Conservation (phyloP, 2,797 vertebrate species). For the Diplodus puntazzo region DNA sequence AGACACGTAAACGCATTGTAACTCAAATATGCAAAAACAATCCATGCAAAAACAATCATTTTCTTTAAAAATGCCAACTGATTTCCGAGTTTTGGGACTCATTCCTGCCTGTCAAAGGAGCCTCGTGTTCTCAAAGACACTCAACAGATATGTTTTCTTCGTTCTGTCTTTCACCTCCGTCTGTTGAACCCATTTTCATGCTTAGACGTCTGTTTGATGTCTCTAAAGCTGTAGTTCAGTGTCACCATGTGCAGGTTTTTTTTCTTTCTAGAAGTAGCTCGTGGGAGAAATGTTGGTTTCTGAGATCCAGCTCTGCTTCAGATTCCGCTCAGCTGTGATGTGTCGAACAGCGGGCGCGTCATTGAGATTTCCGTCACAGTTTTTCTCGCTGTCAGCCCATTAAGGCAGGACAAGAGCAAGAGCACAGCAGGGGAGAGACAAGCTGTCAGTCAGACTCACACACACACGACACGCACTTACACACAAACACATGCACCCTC, state of each 20-base stretch:
- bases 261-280: neutral
- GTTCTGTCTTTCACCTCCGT: constrained; percentile 31
- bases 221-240: constrained; percentile 4
- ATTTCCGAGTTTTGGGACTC: too few species aligned
- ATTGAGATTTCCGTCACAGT: constrained; percentile 55
- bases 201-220: constrained; percentile 38
- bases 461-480: constrained; percentile 6
- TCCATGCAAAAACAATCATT: too few species aligned
- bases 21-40: too few species aligned
- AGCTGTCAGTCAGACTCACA: constrained; percentile 58
- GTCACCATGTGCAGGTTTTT: constrained; percentile 7
- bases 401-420: constrained; percentile 61
- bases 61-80: too few species aligned
- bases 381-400: constrained; percentile 61
- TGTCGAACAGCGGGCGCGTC: constrained; percentile 46
- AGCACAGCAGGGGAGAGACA: constrained; percentile 63
- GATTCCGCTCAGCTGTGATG: constrained; percentile 55
- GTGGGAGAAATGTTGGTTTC: constrained; percentile 16
- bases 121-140: constrained; percentile 13
- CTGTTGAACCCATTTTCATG: constrained; percentile 29
- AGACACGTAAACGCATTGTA: too few species aligned
- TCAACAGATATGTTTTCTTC: constrained; percentile 33
- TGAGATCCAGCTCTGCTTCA: constrained; percentile 14
- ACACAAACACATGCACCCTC: constrained; percentile 12
- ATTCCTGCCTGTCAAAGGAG: neutral